These are phyloP conservation scores for Macrostomum lignano DNA, from an alignment of 1,140 invertebrate species.

Conservation along the genomic window DNA sequence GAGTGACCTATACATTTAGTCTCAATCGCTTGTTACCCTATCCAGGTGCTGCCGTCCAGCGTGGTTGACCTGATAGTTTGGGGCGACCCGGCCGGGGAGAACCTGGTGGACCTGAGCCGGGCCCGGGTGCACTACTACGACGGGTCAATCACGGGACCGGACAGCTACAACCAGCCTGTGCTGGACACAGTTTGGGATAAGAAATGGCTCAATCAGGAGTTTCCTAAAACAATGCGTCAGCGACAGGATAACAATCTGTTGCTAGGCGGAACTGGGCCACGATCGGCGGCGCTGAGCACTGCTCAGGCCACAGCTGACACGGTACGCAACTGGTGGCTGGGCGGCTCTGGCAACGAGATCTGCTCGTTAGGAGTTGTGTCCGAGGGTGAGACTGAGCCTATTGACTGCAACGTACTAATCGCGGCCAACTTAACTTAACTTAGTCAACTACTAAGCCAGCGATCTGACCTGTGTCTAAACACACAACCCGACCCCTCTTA, in stretches of 20 bases:
- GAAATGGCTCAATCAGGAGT: slow-evolving; percentile 18
- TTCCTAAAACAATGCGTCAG: background rate
- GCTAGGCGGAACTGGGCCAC: no score
- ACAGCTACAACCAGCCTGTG: slow-evolving; percentile 15
- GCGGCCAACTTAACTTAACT: no score
- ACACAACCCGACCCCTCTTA: background rate
- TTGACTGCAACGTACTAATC: no score
- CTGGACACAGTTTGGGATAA: slow-evolving; percentile 17
- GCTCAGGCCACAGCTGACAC: no score
- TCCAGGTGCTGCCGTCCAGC: slow-evolving; percentile 15
- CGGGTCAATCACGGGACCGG: slow-evolving; percentile 21
- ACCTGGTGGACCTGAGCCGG: slow-evolving; percentile 14
- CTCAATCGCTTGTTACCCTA: no score
- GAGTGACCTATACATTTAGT: no score
- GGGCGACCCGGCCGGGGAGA: slow-evolving; percentile 16
- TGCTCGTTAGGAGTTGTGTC: background rate
- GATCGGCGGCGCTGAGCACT: no score
- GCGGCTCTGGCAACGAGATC: background rate
- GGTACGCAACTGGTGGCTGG: no score
- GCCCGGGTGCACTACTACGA: slow-evolving; percentile 17
- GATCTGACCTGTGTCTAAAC: no score
- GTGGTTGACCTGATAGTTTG: slow-evolving; percentile 21
- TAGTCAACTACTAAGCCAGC: no score
- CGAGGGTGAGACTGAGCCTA: background rate
- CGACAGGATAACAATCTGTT: no score